phyloP scores from a whole-genome alignment of 2,888 invertebrate genomes.

The Clanis bilineata region DNA sequence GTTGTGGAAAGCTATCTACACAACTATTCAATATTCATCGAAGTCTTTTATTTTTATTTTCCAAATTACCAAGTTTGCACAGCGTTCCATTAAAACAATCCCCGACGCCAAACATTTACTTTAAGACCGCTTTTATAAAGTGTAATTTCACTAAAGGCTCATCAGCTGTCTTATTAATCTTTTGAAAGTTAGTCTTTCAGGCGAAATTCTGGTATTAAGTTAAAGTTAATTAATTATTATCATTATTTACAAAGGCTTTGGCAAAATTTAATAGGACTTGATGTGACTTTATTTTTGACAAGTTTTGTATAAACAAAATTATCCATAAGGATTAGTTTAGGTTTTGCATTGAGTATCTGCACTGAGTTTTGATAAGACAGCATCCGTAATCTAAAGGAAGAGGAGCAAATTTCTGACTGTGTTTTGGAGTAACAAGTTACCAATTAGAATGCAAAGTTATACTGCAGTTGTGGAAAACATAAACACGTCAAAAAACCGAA shows the following conservation, averaged over 20 bases:
- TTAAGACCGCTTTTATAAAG: constrained; percentile 10
- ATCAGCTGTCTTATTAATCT: constrained; percentile 19
- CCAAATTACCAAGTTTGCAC: constrained; percentile 1
- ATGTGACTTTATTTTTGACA: neutral
- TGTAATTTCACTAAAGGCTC: constrained; percentile 16
- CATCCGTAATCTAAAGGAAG: no score
- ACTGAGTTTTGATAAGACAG: no score
- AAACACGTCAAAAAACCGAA: no score
- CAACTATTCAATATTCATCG: neutral
- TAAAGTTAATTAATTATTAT: constrained; percentile 9
- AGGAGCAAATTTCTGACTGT: no score
- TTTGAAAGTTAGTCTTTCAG: neutral
- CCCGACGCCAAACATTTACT: constrained; percentile 13
- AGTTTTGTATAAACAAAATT: neutral
- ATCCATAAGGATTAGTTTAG: neutral
- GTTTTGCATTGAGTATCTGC: no score
- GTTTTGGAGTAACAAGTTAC: no score
- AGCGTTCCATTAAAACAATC: constrained; percentile 12
- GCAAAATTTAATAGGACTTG: neutral
- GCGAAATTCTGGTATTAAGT: constrained; percentile 9
- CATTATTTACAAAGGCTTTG: constrained; percentile 10
- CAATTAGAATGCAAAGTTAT: no score
- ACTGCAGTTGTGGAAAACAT: no score
- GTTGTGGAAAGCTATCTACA: neutral
- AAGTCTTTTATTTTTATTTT: neutral